These are phyloP conservation scores for Poeciliopsis gracilis DNA, from an alignment of 2,797 vertebrate genomes.

Conservation along the genomic window DNA sequence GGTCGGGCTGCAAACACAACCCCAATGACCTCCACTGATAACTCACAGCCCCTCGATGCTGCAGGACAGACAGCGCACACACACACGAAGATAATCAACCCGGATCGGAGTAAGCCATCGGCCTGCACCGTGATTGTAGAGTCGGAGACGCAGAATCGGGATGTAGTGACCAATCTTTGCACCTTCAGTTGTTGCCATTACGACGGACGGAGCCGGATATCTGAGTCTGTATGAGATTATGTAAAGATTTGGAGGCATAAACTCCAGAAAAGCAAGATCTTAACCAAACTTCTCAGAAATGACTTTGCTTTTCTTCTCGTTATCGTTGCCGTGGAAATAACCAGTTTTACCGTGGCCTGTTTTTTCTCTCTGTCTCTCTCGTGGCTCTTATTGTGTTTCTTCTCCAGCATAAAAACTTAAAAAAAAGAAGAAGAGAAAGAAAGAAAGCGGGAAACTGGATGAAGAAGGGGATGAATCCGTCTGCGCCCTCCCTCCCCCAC, in stretches of 20 bases:
- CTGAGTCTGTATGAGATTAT: conserved; percentile 73
- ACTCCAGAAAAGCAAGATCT: conserved; percentile 54
- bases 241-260: conserved; percentile 67
- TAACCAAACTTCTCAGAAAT: conserved; percentile 70
- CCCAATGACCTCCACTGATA: conserved; percentile 77
- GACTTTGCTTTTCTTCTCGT: conserved; percentile 78
- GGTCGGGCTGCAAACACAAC: conserved; percentile 74
- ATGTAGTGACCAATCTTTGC: conserved; percentile 76
- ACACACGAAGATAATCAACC: conserved; percentile 51
- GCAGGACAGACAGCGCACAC: conserved; percentile 76
- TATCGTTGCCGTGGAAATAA: conserved; percentile 81
- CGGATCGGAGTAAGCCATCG: conserved; percentile 74
- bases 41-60: conserved; percentile 81
- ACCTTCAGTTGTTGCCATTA: conserved; percentile 75
- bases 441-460: conserved; percentile 51
- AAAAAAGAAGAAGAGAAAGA: background rate
- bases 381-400: conserved; percentile 79
- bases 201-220: conserved; percentile 66
- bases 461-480: conserved; percentile 62
- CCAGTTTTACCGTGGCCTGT: conserved; percentile 81
- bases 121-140: conserved; percentile 77
- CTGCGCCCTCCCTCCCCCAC: conserved; percentile 21
- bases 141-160: conserved; percentile 49
- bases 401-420: conserved; percentile 69
- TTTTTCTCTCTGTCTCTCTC: conserved; percentile 77